These are phyloP conservation scores for Scelioninae gen. 1 DNA, from an alignment of 2,888 invertebrate species.

Conservation along the genomic window DNA sequence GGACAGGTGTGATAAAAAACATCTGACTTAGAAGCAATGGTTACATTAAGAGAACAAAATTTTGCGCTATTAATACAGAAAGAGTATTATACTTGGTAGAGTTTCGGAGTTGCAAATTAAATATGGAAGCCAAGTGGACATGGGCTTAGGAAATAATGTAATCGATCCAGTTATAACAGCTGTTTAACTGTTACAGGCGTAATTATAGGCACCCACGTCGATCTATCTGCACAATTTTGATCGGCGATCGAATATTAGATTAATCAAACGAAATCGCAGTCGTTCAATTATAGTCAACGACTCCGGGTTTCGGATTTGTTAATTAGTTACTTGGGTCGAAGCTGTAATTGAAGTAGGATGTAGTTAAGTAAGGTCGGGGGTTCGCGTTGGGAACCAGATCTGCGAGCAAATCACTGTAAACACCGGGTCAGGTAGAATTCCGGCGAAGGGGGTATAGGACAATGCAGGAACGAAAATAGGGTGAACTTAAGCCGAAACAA, in stretches of 20 bases:
- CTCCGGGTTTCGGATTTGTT: constrained; percentile 14
- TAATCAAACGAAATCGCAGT: constrained; percentile 7
- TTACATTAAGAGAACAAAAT: too few relatives aligned
- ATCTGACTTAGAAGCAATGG: too few relatives aligned
- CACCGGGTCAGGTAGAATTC: constrained; percentile 27
- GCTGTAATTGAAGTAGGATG: constrained; percentile 36
- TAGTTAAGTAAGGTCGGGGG: constrained; percentile 49
- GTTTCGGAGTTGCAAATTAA: neutral
- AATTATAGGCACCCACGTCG: too few relatives aligned
- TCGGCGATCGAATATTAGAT: constrained; percentile 12
- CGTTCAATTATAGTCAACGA: neutral
- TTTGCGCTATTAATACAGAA: too few relatives aligned
- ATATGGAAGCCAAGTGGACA: neutral
- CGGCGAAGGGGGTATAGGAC: neutral
- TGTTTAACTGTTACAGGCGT: neutral
- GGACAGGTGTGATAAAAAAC: too few relatives aligned
- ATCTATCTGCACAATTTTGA: too few relatives aligned
- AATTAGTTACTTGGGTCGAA: constrained; percentile 14
- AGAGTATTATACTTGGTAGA: constrained; percentile 1
- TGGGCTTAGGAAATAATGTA: neutral
- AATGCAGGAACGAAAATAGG: constrained; percentile 23
- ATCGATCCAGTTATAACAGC: neutral
- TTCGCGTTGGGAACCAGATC: constrained; percentile 11
- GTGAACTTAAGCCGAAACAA: neutral
- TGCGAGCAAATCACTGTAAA: constrained; percentile 8